Base-by-base conservation (phyloP, 1,140 invertebrate genomes). In the Aricia agestis region DNA sequence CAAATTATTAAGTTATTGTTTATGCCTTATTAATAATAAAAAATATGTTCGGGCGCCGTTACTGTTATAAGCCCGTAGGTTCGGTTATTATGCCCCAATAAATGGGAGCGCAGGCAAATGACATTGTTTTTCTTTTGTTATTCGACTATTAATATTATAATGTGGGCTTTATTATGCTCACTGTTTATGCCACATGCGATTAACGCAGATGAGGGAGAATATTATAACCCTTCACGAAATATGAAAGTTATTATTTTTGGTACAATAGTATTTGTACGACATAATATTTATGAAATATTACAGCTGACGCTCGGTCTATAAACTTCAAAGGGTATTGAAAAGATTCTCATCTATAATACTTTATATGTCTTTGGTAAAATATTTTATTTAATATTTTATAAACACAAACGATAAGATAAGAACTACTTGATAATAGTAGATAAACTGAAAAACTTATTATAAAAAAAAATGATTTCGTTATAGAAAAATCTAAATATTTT, bases 1-100 rank as follows among this genome's bases (percentile, higher is more conserved):
- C 75, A 76, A 83, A 79, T 90, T 88, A 88, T 88, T 87, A 87
- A 87, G 84, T 90, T 89, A 90, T 91, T 91, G 86, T 91, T 91
- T 89, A 89, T 87, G 81, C 82, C 73, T 84, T 86, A 86, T 91
- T 87, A 83, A 89, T 87, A 87, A 87, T 87, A 91, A 89, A 90
- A 90, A 89, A 87, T 83, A 83, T 81, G 75, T 77, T 77, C 74
- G 72, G 77, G 70, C 74, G 84, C 79, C 82, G 82, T 84, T 86
- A 83, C 82, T 85, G 74, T 82, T 78, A 83, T 82, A 84, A 82
- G 80, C 66, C 76, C 73, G 76, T 76, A 76, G 76, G 80, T 80
- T 82, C 75, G 73, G 77, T 81, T 82, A 86, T 88, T 85, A 84
- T 79, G 75, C 74, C 78, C 74, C 76, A 82, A 88, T 88, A 86